Base-by-base conservation (phyloP, 2,113 vertebrate genomes). In the Ophthalmolycus amberensis region DNA sequence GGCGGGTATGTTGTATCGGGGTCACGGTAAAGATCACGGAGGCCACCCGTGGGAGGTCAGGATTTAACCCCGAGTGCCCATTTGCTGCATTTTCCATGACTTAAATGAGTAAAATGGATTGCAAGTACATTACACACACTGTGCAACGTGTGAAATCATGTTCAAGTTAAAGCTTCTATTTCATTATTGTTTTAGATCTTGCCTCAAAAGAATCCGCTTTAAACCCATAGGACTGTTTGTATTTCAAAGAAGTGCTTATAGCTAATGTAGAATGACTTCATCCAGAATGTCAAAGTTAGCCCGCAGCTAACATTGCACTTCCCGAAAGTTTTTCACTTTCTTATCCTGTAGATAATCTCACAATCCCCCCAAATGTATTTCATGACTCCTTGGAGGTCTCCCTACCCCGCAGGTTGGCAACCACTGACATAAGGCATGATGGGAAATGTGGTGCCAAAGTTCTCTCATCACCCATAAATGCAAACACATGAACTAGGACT, bases 1-100 rank as follows among this genome's bases (percentile, higher is more conserved):
- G 69, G 75, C 59, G 76, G 32, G 38, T 22, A 77, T 90, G 90
- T 83, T 87, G 58, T 40, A 8, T 44, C 4, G 59, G 66, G 86
- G 79, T 85, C 76, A 82, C 1, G 20, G 48, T 32, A 69, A 65
- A 60, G 73, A 65, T 79, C 65, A 25, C 34, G 11, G 38, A 64
- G 82, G 70, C 56, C 71, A 44, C 60, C 56, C 71, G 71, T 65
- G 62, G 44, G 71, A 59, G 66, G 67, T 79, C 46, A 4, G 58
- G 52, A 68, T 75, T 83, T 79, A 50, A 69, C 44, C 34, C 52
- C 25, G 18, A 48, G 66, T 1, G 16, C 48, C 52, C 68, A 27
- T 75, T 22, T 79, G 71, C 25, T 29, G 1, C 4, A 79, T 69
- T 75, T 65, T 38, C 42, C 1, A 4, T 46, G 18, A 44, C 62